Conservation (phyloP, 2,888 invertebrate genomes). For the Pandemis cinnamomeana region DNA sequence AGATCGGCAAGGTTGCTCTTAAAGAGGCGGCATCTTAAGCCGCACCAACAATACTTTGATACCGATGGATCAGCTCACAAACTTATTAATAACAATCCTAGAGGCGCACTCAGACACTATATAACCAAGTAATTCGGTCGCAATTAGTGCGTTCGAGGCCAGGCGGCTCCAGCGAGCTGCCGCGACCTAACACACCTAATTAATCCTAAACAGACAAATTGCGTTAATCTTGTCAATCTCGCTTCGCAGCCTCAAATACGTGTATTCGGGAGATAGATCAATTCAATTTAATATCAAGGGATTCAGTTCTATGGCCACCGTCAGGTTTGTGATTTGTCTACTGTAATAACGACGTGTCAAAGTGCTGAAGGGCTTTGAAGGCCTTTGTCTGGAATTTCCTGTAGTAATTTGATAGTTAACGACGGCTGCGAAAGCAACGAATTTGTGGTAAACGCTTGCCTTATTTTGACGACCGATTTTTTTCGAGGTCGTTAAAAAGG, state of each 20-base stretch:
- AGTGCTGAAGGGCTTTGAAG: background rate
- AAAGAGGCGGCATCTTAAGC: too few species aligned
- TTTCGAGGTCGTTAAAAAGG: background rate
- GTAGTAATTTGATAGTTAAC: slow-evolving; percentile 16
- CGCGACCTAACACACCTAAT: slow-evolving; percentile 22
- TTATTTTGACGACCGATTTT: background rate
- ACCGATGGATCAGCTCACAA: too few species aligned
- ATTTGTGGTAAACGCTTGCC: background rate
- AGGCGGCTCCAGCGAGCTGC: background rate
- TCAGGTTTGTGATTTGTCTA: slow-evolving; percentile 12
- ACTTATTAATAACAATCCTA: slow-evolving; percentile 19
- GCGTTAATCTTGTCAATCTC: slow-evolving; percentile 25
- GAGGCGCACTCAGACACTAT: background rate
- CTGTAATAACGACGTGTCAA: slow-evolving; percentile 13
- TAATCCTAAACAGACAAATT: slow-evolving; percentile 28
- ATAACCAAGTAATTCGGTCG: background rate
- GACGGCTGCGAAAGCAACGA: background rate
- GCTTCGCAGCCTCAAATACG: slow-evolving; percentile 1
- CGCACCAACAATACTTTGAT: background rate
- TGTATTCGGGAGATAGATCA: slow-evolving; percentile 4
- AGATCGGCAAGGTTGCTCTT: too few species aligned
- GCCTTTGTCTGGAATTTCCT: background rate
- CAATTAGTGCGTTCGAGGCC: background rate
- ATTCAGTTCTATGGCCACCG: slow-evolving; percentile 6
- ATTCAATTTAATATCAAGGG: slow-evolving; percentile 14